phyloP scores from a whole-genome alignment of 2,888 invertebrate genomes.

The Pristionchus mayeri region DNA sequence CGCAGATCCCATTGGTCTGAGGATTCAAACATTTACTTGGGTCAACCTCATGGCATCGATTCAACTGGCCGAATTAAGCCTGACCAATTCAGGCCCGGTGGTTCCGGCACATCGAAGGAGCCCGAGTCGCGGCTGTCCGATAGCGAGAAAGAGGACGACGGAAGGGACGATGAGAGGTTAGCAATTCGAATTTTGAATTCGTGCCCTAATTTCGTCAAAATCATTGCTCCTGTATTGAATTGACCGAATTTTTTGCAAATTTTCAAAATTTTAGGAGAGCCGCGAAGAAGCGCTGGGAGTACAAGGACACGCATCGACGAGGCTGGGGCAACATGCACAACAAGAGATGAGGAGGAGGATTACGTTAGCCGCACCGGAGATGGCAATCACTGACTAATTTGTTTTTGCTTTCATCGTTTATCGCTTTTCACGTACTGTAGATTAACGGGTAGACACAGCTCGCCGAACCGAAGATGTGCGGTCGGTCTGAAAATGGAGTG shows the following conservation, averaged over 20 bases:
- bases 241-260: too few relatives aligned
- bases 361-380: not conserved
- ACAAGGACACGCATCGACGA: conserved; percentile 72
- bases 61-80: not conserved
- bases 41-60: too few relatives aligned
- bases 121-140: conserved; percentile 50
- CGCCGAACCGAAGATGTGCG: not conserved
- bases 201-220: not conserved
- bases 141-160: conserved; percentile 62
- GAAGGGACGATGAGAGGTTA: conserved; percentile 52
- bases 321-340: conserved; percentile 75
- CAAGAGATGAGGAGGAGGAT: conserved; percentile 65
- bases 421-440: not conserved
- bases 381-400: not conserved
- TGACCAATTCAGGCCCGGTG: not conserved
- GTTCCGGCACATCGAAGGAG: conserved; percentile 6
- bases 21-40: too few relatives aligned
- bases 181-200: conserved; percentile 1
- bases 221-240: too few relatives aligned
- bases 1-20: too few relatives aligned
- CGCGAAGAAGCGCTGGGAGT: conserved; percentile 66
- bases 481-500: too few relatives aligned
- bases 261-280: conserved; percentile 55
- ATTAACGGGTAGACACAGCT: too few relatives aligned
- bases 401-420: not conserved